Evolutionary conservation across 2,888 invertebrate species (phyloP), one percentile per base, ranked within the genome.

Genomic region (Geotrupes spiniger): DNA sequence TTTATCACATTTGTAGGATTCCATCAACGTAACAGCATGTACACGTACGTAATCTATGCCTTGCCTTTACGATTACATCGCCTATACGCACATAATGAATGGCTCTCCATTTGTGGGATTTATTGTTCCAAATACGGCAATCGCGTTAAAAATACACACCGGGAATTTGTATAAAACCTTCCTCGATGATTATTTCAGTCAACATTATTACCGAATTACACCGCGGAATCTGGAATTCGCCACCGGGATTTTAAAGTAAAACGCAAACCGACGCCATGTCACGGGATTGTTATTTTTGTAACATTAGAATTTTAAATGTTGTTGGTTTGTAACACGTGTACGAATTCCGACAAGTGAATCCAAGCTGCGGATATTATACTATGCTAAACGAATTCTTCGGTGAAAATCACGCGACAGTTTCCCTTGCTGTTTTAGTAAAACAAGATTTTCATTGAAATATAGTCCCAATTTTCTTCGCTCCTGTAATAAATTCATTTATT

Each of bases 331-430:
- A 33, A 33, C 33, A 33, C 33, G 33, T 33, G 33, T 33, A 33
- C 33, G 33, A 15, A 33, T 33, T 33, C 33, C 33, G 33, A 33
- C 33, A 15, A 15, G 33, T 15, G 33, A 33, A 15, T 33, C 14
- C 33, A 33, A 33, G 33, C 33, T 15, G 33, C 11, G 14, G 33
- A 33, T 33, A 33, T 33, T 33, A 14, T 15, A 11, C 29, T 29
- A 33, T 33, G 33, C 33, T 33, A 33, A 33, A 15, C 33, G 33
- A 33, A 33, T 33, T 33, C 33, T 33, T 33, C n/a, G 15, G 33
- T 33, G 33, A 33, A 33, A 14, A 12, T 33, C 11, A 10, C 33
- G 15, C 15, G 33, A 33, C 33, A 33, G 33, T 10, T 33, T 15
- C 33, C 12, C 8, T 14, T 33, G 11, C 15, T 33, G 15, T 33